Evolutionary conservation across 2,113 vertebrate species (phyloP).

Genomic region (Ellobius talpinus): DNA sequence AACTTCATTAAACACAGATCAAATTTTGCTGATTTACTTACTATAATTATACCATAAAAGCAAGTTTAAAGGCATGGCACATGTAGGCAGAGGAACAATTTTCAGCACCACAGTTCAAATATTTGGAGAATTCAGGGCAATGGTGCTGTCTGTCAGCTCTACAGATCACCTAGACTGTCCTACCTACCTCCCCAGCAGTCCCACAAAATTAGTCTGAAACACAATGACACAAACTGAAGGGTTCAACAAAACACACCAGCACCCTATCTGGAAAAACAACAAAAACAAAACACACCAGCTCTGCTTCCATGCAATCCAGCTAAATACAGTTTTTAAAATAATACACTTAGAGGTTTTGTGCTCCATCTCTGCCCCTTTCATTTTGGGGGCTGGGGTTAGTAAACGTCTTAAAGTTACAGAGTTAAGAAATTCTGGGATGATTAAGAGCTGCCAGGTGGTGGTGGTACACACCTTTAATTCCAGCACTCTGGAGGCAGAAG

Average conservation of each 20-base stretch:
- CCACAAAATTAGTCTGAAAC: neutral
- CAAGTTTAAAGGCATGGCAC: neutral
- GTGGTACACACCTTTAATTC: neutral
- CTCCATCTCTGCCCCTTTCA: neutral
- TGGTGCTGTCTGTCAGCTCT: neutral
- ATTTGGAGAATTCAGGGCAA: neutral
- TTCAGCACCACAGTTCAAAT: neutral
- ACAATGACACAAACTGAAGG: neutral
- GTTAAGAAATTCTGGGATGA: neutral
- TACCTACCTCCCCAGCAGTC: neutral
- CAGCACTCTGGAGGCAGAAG: neutral
- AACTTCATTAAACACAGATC: neutral
- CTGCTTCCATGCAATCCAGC: neutral
- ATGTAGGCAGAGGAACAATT: neutral
- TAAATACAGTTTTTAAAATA: neutral
- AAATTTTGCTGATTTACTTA: constrained; percentile 2
- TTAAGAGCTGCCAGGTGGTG: neutral
- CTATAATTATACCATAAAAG: constrained; percentile 1
- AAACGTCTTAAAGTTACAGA: neutral
- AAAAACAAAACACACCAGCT: neutral
- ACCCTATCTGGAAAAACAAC: neutral
- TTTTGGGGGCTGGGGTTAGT: neutral
- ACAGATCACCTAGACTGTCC: neutral
- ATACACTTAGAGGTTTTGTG: neutral
- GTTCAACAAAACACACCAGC: neutral